Conservation (phyloP, 2,113 vertebrate species). For the Crypturellus undulatus region DNA sequence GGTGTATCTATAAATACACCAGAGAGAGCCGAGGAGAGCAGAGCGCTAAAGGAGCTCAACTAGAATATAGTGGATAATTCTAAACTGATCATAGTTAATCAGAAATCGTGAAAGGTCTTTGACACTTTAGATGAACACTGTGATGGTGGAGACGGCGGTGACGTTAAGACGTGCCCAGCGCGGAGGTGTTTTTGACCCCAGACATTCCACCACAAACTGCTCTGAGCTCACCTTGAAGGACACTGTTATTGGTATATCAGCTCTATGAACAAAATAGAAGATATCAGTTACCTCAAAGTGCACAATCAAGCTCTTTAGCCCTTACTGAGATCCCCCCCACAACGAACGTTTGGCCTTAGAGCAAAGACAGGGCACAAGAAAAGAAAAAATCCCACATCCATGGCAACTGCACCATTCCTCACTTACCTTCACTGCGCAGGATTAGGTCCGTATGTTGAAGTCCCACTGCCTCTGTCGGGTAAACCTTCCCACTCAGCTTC, state of each 20-base stretch:
- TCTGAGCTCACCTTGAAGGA: not conserved
- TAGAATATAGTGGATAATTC: not conserved
- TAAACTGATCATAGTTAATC: not conserved
- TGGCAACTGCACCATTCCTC: not conserved
- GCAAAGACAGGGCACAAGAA: not conserved
- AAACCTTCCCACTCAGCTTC: not conserved
- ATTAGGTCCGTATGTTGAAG: not conserved
- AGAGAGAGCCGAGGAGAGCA: not conserved
- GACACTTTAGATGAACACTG: not conserved
- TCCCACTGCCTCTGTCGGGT: not conserved
- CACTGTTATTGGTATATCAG: not conserved
- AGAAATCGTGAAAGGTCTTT: not conserved
- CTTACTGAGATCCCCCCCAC: rapidly evolving
- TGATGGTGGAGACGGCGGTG: not conserved
- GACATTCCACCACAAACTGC: not conserved
- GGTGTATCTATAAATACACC: not conserved
- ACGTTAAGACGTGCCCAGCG: not conserved
- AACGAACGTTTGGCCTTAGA: not conserved
- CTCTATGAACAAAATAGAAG: not conserved
- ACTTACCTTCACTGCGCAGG: not conserved
- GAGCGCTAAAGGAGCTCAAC: not conserved
- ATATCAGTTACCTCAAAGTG: not conserved
- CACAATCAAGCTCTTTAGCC: not conserved
- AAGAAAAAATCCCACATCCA: not conserved
- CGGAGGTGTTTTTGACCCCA: not conserved